phyloP scores from a whole-genome alignment of 2,888 invertebrate species.

The Drosophila demipolita region DNA sequence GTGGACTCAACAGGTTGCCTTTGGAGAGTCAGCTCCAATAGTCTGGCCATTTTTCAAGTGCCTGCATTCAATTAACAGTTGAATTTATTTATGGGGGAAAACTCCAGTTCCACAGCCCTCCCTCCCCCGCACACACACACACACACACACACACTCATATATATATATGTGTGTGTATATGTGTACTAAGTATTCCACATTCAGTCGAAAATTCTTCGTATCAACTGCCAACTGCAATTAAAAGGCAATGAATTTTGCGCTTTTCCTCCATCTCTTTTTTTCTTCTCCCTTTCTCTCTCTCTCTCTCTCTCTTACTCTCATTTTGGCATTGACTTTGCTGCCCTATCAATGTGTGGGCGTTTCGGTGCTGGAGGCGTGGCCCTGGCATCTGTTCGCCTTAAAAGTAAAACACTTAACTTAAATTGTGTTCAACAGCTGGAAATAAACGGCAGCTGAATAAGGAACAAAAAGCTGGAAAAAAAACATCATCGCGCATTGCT shows the following conservation, averaged over 20 bases:
- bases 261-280: background rate
- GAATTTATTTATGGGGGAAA: constrained; percentile 66
- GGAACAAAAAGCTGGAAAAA: constrained; percentile 3
- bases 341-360: constrained; percentile 52
- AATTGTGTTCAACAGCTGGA: constrained; percentile 79
- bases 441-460: constrained; percentile 47
- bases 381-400: constrained; percentile 27
- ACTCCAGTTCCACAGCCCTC: constrained; percentile 11
- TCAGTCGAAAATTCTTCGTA: constrained; percentile 61
- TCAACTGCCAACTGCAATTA: constrained; percentile 79
- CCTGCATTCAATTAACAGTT: constrained; percentile 76
- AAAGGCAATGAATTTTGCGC: constrained; percentile 78
- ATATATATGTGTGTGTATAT: background rate
- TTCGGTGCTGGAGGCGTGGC: constrained; percentile 51
- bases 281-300: background rate
- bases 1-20: constrained; percentile 65
- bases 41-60: constrained; percentile 69
- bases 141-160: constrained; percentile 12
- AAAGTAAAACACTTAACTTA: constrained; percentile 73
- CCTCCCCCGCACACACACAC: constrained; percentile 1
- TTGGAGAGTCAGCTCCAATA: constrained; percentile 51
- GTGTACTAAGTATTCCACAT: constrained; percentile 30
- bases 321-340: constrained; percentile 27
- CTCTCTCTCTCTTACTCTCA: background rate
- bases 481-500: constrained; percentile 29